These are phyloP conservation scores for Drosophila neocordata DNA, from an alignment of 1,140 invertebrate species.

Conservation along the genomic window DNA sequence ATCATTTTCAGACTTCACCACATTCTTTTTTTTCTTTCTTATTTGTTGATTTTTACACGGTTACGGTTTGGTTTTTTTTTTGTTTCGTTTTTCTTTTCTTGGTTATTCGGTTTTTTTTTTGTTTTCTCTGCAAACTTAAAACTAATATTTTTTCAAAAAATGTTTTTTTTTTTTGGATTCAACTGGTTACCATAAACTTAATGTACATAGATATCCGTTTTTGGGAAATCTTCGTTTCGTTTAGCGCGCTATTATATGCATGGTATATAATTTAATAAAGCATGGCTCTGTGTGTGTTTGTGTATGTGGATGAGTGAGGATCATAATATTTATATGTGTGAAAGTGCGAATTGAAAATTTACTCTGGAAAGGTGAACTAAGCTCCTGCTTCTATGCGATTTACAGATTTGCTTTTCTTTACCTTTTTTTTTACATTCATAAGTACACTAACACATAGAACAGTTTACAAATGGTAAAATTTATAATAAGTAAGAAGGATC, in stretches of 20 bases:
- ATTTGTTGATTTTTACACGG: slow-evolving; percentile 40
- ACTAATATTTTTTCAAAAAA: slow-evolving; percentile 64
- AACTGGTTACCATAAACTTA: slow-evolving; percentile 75
- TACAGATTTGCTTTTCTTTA: slow-evolving; percentile 22
- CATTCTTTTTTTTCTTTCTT: slow-evolving; percentile 32
- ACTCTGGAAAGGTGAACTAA: slow-evolving; percentile 36
- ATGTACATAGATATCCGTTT: slow-evolving; percentile 70
- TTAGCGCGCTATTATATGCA: slow-evolving; percentile 59
- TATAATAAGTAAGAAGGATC: slow-evolving; percentile 35
- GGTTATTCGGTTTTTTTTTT: slow-evolving; percentile 39
- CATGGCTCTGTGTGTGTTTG: slow-evolving; percentile 34
- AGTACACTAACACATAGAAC: slow-evolving; percentile 75
- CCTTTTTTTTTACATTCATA: slow-evolving; percentile 54
- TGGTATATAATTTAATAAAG: slow-evolving; percentile 69
- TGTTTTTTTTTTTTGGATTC: slow-evolving; percentile 61
- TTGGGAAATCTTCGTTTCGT: slow-evolving; percentile 36
- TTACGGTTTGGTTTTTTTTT: slow-evolving; percentile 45
- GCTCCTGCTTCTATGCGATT: slow-evolving; percentile 26
- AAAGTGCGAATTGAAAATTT: slow-evolving; percentile 38
- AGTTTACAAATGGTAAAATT: slow-evolving; percentile 50
- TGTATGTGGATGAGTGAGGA: slow-evolving; percentile 24
- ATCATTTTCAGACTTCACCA: slow-evolving; percentile 82
- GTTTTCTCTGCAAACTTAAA: slow-evolving; percentile 59
- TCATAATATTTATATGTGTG: slow-evolving; percentile 27
- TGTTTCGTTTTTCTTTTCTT: slow-evolving; percentile 14